Evolutionary conservation across 2,113 vertebrate species (phyloP).

Genomic region (Porphyrio hochstetteri): DNA sequence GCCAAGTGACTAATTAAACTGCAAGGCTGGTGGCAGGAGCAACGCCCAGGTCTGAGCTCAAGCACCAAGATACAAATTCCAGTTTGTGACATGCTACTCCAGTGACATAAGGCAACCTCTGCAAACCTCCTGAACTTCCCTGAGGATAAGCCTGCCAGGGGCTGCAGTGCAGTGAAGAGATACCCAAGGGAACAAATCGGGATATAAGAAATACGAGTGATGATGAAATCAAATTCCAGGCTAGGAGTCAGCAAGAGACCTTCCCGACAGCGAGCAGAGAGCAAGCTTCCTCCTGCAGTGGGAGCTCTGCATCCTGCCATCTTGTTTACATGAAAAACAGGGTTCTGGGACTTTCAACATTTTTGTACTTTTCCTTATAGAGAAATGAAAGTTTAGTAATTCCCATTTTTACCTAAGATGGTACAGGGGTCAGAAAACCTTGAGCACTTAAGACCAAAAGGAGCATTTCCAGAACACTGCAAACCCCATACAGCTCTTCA

Average conservation of each 20-base stretch:
- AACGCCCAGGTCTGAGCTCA: not conserved
- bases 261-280: not conserved
- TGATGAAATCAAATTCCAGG: not conserved
- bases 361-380: not conserved
- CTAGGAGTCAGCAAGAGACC: not conserved
- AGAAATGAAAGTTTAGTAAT: not conserved
- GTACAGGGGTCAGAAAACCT: not conserved
- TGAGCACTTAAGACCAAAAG: not conserved
- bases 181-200: rapidly evolving
- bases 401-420: not conserved
- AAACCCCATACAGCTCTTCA: not conserved
- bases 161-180: not conserved
- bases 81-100: not conserved
- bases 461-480: not conserved
- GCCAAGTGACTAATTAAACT: not conserved
- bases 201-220: not conserved
- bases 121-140: not conserved
- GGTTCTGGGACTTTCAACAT: not conserved
- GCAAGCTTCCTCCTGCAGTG: not conserved
- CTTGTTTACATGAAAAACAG: not conserved
- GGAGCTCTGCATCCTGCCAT: not conserved
- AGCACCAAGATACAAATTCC: not conserved
- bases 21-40: not conserved
- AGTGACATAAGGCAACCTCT: not conserved
- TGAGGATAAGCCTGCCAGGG: not conserved